These are phyloP conservation scores for Acholoe squamosa DNA, from an alignment of 2,888 invertebrate genomes.

Conservation along the genomic window DNA sequence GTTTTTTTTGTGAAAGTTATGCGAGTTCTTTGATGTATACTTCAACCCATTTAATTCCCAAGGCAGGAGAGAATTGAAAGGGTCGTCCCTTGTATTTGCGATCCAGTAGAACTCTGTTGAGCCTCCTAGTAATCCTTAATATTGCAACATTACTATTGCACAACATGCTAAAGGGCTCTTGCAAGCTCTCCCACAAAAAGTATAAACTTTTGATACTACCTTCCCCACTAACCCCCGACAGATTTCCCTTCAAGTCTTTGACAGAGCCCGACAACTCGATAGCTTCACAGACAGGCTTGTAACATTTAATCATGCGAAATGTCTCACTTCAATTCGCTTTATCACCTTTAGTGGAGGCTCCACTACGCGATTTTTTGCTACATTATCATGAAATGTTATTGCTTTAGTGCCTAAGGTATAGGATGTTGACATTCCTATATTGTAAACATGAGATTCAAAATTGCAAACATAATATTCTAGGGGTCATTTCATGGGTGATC, in stretches of 20 bases:
- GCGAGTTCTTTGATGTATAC: slow-evolving; percentile 51
- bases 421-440: no score
- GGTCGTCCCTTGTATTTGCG: slow-evolving; percentile 13
- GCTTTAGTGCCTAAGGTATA: no score
- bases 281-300: background rate
- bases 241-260: background rate
- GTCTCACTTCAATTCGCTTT: slow-evolving; percentile 24
- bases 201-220: slow-evolving; percentile 8
- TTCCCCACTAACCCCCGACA: background rate
- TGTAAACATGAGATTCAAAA: no score
- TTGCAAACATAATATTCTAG: no score
- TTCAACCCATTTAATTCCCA: slow-evolving; percentile 60
- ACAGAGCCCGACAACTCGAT: background rate
- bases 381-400: no score
- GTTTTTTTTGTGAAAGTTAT: slow-evolving; percentile 49
- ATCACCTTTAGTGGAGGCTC: slow-evolving; percentile 37
- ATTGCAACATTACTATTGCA: background rate
- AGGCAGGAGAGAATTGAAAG: slow-evolving; percentile 35
- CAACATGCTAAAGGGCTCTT: background rate
- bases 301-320: slow-evolving; percentile 30
- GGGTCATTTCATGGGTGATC: no score
- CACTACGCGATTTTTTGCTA: no score
- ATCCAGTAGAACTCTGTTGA: background rate
- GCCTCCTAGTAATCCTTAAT: slow-evolving; percentile 30
- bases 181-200: background rate